Percentiles rank a stretch among this genome's conserved stretches.
Conservation (phyloP, 2,888 invertebrate genomes). For the Noctua janthina region DNA sequence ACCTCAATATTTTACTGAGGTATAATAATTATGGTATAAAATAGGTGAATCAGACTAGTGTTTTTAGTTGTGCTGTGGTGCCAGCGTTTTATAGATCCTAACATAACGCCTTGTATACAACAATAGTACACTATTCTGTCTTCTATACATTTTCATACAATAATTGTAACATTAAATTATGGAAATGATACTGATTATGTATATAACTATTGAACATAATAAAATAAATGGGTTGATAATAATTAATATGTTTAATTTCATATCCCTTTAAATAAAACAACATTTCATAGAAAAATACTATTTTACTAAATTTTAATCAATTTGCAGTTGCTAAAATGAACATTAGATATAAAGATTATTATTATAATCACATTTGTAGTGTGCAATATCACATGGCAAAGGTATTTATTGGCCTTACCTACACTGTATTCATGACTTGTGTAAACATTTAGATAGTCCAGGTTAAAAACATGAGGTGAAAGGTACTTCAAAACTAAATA, state of each 20-base stretch:
- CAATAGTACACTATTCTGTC: constrained; percentile 7
- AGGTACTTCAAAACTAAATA: constrained; percentile 11
- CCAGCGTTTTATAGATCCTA: background rate
- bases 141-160: constrained; percentile 36
- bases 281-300: constrained; percentile 68
- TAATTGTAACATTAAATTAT: constrained; percentile 36
- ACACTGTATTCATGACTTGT: constrained; percentile 6
- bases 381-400: constrained; percentile 54
- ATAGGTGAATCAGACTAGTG: constrained; percentile 2
- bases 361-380: constrained; percentile 36
- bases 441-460: constrained; percentile 11
- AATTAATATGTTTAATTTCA: constrained; percentile 25
- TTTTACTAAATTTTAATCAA: constrained; percentile 68
- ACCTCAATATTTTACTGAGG: constrained; percentile 1
- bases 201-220: constrained; percentile 31
- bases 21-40: background rate
- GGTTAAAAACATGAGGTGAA: constrained; percentile 12
- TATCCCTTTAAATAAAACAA: constrained; percentile 61
- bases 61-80: constrained; percentile 25
- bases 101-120: constrained; percentile 16
- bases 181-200: constrained; percentile 55
- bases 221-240: constrained; percentile 56
- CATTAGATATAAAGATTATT: constrained; percentile 51
- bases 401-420: constrained; percentile 15
- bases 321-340: constrained; percentile 57